Evolutionary conservation across 2,888 invertebrate species (phyloP), one percentile per base, ranked within the genome.

Genomic region (Mythimna albipuncta): DNA sequence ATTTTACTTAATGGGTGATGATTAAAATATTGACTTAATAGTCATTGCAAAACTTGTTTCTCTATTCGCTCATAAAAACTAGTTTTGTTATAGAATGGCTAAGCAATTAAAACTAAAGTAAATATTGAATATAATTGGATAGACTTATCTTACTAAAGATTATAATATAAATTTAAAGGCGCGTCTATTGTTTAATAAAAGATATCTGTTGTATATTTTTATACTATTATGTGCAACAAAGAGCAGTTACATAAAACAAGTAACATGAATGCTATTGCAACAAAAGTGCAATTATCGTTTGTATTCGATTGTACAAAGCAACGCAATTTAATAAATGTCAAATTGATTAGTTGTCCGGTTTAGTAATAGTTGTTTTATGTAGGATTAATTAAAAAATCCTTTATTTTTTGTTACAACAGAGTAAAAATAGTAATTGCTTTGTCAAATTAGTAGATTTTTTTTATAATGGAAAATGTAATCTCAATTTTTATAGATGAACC

Each of bases 241-340:
- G 55, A 19, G 4, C 10, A 32, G 59, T 82, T 82, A 77, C 47
- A 79, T 67, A 82, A 67, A 82, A 32, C 26, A 62, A 47, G 57
- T 62, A 78, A 68, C 64, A 16, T 64, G 35, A 52, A 41, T 47
- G 47, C 6, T 62, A 26, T 77, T 78, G 54, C 79, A 82, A 50
- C 72, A 68, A 65, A 44, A 65, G 26, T 62, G 38, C 64, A 82
- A 78, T 78, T 82, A 78, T 10, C 32, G 35, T 68, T 72, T 68
- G 61, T 62, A 13, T 13, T n/a, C 47, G 52, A 41, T 2, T 62
- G 26, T 65, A 44, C 64, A n/a, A 71, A 64, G 58, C 64, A 50
- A 58, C 64, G 64, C 59, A 72, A 67, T 82, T 55, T 57, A 61
- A 44, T 57, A 61, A 82, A 82, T 78, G 79, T 63, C 79, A 82